Percentiles rank a stretch among this genome's conserved stretches.
Conservation (phyloP, 2,113 vertebrate species). For the Oenanthe melanoleuca region DNA sequence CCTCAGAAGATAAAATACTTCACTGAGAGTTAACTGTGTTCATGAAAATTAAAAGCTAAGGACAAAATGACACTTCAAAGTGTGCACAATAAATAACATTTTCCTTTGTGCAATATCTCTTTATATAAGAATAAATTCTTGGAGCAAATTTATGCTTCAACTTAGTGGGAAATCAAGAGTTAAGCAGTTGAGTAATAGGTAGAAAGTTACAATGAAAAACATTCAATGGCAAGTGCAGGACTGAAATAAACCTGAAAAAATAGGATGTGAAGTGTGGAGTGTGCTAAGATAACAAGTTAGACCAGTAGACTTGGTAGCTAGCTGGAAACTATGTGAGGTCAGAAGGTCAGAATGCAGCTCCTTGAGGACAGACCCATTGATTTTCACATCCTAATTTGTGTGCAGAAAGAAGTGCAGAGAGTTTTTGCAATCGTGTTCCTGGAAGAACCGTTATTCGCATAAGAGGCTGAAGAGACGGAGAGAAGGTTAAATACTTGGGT, state of each 20-base stretch:
- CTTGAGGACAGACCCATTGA: not conserved
- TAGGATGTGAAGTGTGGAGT: not conserved
- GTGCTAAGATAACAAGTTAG: not conserved
- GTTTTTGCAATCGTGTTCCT: not conserved
- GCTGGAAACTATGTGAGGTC: not conserved
- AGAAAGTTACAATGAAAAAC: not conserved
- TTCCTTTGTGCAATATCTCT: not conserved
- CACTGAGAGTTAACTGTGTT: not conserved
- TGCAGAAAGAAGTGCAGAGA: not conserved
- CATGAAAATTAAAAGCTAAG: not conserved
- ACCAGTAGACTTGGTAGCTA: not conserved
- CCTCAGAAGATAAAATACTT: not conserved
- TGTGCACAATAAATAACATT: not conserved
- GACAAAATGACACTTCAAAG: not conserved
- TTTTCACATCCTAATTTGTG: constrained; percentile 1
- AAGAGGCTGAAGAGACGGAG: not conserved
- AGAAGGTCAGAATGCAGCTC: not conserved
- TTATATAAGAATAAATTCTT: not conserved
- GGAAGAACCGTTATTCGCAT: not conserved
- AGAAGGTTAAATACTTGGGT: not conserved
- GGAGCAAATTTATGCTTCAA: not conserved
- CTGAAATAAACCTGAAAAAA: not conserved
- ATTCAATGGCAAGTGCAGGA: not conserved
- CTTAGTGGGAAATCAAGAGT: not conserved
- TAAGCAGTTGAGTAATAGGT: not conserved